Evolutionary conservation across 2,797 vertebrate genomes (phyloP).

Genomic region (Peromyscus nudipes): DNA sequence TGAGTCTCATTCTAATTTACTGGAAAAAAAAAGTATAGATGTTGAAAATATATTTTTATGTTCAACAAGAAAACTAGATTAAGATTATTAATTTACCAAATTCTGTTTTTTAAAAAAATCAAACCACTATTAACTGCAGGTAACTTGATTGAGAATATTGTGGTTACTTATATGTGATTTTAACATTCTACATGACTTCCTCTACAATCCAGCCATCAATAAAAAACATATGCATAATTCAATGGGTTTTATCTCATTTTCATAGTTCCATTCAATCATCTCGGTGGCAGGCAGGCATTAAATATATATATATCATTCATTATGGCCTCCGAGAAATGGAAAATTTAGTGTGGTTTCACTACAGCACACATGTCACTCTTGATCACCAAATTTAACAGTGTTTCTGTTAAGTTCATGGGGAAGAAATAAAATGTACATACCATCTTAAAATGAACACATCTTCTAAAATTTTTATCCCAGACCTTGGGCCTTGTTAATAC

Average conservation of each 20-base stretch:
- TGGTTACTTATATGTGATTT: not conserved
- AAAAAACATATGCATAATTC: not conserved
- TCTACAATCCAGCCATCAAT: not conserved
- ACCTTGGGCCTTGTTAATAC: not conserved
- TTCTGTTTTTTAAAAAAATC: not conserved
- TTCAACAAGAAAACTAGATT: not conserved
- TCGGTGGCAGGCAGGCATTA: not conserved
- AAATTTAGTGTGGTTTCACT: not conserved
- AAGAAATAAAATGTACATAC: not conserved
- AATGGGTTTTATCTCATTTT: conserved; percentile 32
- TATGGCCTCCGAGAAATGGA: not conserved
- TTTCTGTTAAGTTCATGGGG: conserved; percentile 4
- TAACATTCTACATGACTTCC: conserved; percentile 41
- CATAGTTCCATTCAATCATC: not conserved
- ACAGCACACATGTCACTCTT: conserved; percentile 6
- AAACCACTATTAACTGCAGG: not conserved
- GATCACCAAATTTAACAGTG: conserved; percentile 16
- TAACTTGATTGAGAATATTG: conserved; percentile 24
- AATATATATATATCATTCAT: not conserved
- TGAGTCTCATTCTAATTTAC: not conserved
- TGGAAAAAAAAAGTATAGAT: not conserved
- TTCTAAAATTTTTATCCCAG: not conserved
- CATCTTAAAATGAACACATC: not conserved
- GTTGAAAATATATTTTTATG: not conserved
- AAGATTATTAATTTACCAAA: conserved; percentile 12